Evolutionary conservation across 2,797 vertebrate genomes (phyloP), one percentile per base, ranked within the genome.

Genomic region (Pampus argenteus): DNA sequence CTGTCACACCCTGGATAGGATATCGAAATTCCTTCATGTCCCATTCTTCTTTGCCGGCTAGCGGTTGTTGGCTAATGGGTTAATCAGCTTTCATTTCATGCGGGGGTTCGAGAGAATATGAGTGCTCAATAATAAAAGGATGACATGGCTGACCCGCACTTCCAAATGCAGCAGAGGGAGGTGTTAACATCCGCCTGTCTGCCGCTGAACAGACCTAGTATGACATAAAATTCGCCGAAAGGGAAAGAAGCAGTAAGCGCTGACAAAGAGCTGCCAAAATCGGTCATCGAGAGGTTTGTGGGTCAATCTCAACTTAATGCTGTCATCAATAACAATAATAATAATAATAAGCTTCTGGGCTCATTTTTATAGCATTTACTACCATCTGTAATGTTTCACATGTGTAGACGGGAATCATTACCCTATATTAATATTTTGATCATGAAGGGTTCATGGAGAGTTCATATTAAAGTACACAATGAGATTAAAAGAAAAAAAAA

Each of bases 241-340:
- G 68, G 36, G 45, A 62, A 59, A 7, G 20, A 67, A 34, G 26
- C 49, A 22, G 34, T 1, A 2, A 36, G 29, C 6, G 20, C 48
- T 5, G 34, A 73, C 45, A 42, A 40, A 45, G 13, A 2, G 2
- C 4, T 11, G 65, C 20, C 48, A 25, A 11, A 42, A 42, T 22
- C 78, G 51, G 86, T 89, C 83, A 89, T 9, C 6, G 0, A 2
- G 62, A 85, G 84, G 86, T 92, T 91, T 92, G 23, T 89, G 77
- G 87, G 86, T 87, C 87, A 89, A 78, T 82, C 82, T 58, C 70
- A 87, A 84, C 6, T 84, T 81, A 86, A 34, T 31, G 11, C 25
- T 2, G 34, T 68, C 63, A 77, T 76, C 70, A 80, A 67, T 17
- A 18, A 31, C 14, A 49, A 34, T 17, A 42, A 8, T 42, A 36